phyloP scores from a whole-genome alignment of 2,113 vertebrate species.

The Xiphophorus couchianus region DNA sequence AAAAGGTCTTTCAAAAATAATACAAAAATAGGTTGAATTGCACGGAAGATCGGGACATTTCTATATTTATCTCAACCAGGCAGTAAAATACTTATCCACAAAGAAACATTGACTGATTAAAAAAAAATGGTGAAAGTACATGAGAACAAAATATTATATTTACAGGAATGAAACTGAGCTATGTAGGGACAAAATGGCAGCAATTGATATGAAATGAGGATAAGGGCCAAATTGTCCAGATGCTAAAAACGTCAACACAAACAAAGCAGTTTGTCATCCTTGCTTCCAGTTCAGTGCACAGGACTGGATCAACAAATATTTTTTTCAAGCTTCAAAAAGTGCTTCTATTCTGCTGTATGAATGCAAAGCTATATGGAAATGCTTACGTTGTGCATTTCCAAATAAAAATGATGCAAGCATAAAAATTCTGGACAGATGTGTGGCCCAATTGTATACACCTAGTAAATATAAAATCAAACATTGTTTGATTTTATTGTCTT shows the following conservation, averaged over 20 bases:
- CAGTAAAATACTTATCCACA: neutral
- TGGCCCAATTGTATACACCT: neutral
- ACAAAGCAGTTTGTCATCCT: neutral
- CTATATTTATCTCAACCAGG: neutral
- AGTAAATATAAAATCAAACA: neutral
- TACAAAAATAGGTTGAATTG: neutral
- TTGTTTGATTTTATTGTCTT: neutral
- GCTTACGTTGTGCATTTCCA: neutral
- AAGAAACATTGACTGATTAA: neutral
- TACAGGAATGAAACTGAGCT: neutral
- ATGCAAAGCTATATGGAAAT: neutral
- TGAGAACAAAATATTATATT: neutral
- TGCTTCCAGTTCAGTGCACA: neutral
- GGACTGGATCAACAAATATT: neutral
- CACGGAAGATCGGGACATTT: neutral
- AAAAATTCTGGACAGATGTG: neutral
- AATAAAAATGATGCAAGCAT: neutral
- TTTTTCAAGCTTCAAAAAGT: neutral
- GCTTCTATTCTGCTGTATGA: neutral
- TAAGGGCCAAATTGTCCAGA: neutral
- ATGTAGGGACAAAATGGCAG: neutral
- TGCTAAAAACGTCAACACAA: neutral
- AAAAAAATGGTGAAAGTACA: too few relatives aligned
- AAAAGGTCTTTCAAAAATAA: neutral
- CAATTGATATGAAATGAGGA: neutral